Evolutionary conservation across 2,113 vertebrate species (phyloP).

Genomic region (Pungitius pungitius): DNA sequence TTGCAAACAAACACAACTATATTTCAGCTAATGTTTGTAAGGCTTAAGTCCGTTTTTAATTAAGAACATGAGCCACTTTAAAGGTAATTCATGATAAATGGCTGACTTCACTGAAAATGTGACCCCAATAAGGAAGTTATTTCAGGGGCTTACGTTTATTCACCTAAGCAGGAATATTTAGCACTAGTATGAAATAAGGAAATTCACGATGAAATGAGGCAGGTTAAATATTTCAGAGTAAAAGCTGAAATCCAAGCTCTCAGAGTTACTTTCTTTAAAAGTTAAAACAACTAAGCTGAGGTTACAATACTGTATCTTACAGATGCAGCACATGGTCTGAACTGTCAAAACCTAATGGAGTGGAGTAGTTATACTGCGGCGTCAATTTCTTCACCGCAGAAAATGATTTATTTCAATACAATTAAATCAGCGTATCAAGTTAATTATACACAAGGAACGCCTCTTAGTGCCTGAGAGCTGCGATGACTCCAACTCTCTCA

Average conservation of each 20-base stretch:
- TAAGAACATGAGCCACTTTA: constrained; percentile 24
- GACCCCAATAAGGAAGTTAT: constrained; percentile 7
- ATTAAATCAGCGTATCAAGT: constrained; percentile 35
- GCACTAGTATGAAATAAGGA: constrained; percentile 45
- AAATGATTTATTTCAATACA: constrained; percentile 9
- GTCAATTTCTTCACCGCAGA: constrained; percentile 19
- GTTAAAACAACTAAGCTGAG: neutral
- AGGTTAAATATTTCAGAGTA: constrained; percentile 46
- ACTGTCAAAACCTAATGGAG: constrained; percentile 23
- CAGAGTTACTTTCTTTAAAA: constrained; percentile 32
- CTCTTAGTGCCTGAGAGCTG: constrained; percentile 26
- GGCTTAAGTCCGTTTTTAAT: constrained; percentile 11
- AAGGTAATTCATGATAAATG: constrained; percentile 19
- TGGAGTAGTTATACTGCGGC: neutral
- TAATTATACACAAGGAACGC: constrained; percentile 58
- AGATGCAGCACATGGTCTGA: constrained; percentile 10
- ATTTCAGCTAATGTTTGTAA: constrained; percentile 10
- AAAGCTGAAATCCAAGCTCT: constrained; percentile 19
- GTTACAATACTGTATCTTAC: constrained; percentile 13
- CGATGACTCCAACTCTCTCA: constrained; percentile 44
- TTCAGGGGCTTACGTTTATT: constrained; percentile 30
- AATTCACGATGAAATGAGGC: constrained; percentile 54
- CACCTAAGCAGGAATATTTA: constrained; percentile 29
- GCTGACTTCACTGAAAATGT: constrained; percentile 9
- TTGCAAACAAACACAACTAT: constrained; percentile 7